Conservation (phyloP, 2,797 vertebrate species). For the Chelidonichthys spinosus region DNA sequence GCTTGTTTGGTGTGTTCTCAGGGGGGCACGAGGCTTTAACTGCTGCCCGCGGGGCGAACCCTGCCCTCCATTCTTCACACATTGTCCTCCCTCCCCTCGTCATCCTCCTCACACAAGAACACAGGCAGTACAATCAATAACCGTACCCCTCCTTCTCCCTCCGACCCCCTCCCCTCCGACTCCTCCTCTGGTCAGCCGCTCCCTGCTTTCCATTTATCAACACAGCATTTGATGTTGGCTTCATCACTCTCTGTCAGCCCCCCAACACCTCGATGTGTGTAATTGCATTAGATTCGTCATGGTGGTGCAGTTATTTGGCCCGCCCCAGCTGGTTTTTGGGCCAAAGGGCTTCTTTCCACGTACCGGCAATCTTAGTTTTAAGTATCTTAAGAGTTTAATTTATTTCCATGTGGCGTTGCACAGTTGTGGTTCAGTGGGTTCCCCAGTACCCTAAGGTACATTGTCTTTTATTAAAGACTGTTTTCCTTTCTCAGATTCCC, state of each 20-base stretch:
- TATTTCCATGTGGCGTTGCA: constrained; percentile 41
- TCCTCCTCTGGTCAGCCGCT: constrained; percentile 69
- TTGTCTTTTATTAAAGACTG: constrained; percentile 38
- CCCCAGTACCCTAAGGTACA: constrained; percentile 19
- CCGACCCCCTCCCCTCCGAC: constrained; percentile 14
- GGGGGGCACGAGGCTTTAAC: constrained; percentile 77
- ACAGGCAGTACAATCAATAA: constrained; percentile 80
- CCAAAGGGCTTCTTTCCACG: constrained; percentile 59
- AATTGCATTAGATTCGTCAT: constrained; percentile 80
- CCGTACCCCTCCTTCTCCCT: constrained; percentile 13
- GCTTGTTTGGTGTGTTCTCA: constrained; percentile 73
- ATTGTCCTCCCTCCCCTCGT: constrained; percentile 35
- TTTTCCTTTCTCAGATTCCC: constrained; percentile 33
- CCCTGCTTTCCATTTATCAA: constrained; percentile 79
- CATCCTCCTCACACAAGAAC: constrained; percentile 60
- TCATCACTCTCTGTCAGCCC: constrained; percentile 80
- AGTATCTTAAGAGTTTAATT: constrained; percentile 58
- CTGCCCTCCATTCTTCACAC: constrained; percentile 67
- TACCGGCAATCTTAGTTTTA: constrained; percentile 60
- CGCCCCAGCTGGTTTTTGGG: constrained; percentile 48
- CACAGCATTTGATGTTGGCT: constrained; percentile 75
- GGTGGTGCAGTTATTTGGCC: constrained; percentile 58
- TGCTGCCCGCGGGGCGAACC: constrained; percentile 74
- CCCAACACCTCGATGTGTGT: constrained; percentile 66
- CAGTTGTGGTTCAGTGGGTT: constrained; percentile 43